phyloP scores from a whole-genome alignment of 2,113 vertebrate genomes.

The Daphoenositta chrysoptera region DNA sequence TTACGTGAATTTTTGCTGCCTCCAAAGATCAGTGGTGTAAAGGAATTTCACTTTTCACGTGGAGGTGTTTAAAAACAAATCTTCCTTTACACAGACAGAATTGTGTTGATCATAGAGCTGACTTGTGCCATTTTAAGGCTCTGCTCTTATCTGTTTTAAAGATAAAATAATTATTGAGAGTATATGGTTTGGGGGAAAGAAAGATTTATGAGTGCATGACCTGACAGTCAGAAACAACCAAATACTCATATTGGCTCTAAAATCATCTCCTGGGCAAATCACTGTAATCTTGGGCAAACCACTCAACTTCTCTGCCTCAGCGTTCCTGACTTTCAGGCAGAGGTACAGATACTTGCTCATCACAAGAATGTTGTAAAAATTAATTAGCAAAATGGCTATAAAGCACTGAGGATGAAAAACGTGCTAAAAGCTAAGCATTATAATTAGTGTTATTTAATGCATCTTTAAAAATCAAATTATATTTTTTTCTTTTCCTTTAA shows the following conservation, averaged over 20 bases:
- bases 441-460: slow-evolving; percentile 55
- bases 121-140: not conserved
- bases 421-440: slow-evolving; percentile 26
- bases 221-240: not conserved
- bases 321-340: not conserved
- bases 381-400: slow-evolving; percentile 20
- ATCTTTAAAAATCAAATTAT: slow-evolving; percentile 46
- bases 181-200: not conserved
- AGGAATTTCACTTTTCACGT: not conserved
- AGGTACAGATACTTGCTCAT: not conserved
- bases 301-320: not conserved
- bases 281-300: not conserved
- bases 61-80: not conserved
- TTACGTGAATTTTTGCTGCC: not conserved
- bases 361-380: not conserved
- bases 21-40: not conserved
- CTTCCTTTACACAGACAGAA: not conserved
- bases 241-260: not conserved
- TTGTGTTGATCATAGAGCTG: not conserved
- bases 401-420: not conserved
- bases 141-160: not conserved
- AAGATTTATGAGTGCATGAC: not conserved
- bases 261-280: not conserved
- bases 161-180: not conserved
- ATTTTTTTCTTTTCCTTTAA: not conserved